These are phyloP conservation scores for Amblyjoppa proteus DNA, from an alignment of 2,888 invertebrate genomes.

Conservation along the genomic window DNA sequence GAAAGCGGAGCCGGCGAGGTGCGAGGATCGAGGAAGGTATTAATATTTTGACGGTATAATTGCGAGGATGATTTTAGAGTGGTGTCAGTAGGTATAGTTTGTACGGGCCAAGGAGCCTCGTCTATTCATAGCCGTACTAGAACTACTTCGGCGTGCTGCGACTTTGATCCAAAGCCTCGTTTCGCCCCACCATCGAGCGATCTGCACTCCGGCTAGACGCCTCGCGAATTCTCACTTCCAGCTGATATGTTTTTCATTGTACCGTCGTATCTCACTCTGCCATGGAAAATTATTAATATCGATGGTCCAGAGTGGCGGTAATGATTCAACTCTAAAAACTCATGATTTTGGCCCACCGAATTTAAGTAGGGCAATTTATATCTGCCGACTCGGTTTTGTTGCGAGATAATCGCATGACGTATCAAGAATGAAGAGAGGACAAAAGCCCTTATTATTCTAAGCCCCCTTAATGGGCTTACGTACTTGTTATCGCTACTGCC, in stretches of 20 bases:
- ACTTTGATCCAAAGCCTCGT: constrained; percentile 82
- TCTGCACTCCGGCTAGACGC: constrained; percentile 14
- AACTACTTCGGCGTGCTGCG: constrained; percentile 81
- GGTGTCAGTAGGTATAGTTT: constrained; percentile 61
- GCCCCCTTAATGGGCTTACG: too few species aligned
- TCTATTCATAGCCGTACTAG: constrained; percentile 84
- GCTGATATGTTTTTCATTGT: constrained; percentile 15
- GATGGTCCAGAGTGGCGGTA: too few species aligned
- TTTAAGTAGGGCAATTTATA: too few species aligned
- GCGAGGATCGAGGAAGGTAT: neutral
- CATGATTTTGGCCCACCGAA: too few species aligned
- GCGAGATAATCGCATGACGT: too few species aligned
- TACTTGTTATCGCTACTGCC: too few species aligned
- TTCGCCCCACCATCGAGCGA: constrained; percentile 65
- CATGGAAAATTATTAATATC: neutral
- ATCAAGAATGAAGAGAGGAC: too few species aligned
- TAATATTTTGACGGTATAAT: constrained; percentile 59
- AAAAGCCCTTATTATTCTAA: too few species aligned
- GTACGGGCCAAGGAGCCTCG: constrained; percentile 80
- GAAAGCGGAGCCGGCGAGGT: neutral
- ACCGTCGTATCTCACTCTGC: neutral
- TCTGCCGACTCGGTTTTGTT: too few species aligned
- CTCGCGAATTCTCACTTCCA: constrained; percentile 24
- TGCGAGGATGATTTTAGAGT: constrained; percentile 56
- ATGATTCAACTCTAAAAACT: too few species aligned